A percentile compares a stretch with the other conserved stretches of the same genome.
These are phyloP conservation scores for Lytechinus variegatus DNA, from an alignment of 35 echinoderm and acorn worm genomes.

Conservation along the genomic window DNA sequence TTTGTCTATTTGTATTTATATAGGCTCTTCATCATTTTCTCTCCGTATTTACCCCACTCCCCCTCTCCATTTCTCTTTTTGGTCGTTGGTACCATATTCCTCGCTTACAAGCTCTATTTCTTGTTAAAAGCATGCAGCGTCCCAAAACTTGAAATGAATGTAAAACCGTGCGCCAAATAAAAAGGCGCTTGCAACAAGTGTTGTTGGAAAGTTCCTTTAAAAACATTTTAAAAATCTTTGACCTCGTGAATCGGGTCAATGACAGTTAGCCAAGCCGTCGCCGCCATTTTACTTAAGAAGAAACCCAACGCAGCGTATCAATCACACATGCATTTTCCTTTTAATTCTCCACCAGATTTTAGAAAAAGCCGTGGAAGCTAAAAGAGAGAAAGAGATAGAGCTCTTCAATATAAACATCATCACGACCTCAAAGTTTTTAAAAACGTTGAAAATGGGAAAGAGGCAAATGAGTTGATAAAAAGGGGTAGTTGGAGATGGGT, in stretches of 20 bases:
- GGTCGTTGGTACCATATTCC: too few species aligned
- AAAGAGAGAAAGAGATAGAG: background rate
- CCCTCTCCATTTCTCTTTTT: too few species aligned
- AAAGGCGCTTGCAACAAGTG: background rate
- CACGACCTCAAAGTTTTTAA: background rate
- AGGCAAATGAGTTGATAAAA: background rate
- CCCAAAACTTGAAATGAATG: background rate
- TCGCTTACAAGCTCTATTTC: too few species aligned
- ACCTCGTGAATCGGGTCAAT: background rate
- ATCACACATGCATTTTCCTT: background rate
- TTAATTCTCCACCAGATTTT: background rate
- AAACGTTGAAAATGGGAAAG: background rate
- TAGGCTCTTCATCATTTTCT: too few species aligned
- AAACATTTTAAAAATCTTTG: background rate
- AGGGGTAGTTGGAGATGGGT: background rate
- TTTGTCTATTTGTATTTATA: too few species aligned
- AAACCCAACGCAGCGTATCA: background rate
- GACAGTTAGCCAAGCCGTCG: background rate
- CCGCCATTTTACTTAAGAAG: background rate
- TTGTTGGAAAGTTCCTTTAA: background rate
- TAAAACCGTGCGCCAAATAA: background rate
- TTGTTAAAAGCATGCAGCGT: too few species aligned
- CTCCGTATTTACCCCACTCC: too few species aligned
- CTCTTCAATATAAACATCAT: slow-evolving; percentile 34
- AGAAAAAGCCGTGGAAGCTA: background rate